Base-by-base conservation (phyloP, 2,113 vertebrate species). In the Anoura caudifer region DNA sequence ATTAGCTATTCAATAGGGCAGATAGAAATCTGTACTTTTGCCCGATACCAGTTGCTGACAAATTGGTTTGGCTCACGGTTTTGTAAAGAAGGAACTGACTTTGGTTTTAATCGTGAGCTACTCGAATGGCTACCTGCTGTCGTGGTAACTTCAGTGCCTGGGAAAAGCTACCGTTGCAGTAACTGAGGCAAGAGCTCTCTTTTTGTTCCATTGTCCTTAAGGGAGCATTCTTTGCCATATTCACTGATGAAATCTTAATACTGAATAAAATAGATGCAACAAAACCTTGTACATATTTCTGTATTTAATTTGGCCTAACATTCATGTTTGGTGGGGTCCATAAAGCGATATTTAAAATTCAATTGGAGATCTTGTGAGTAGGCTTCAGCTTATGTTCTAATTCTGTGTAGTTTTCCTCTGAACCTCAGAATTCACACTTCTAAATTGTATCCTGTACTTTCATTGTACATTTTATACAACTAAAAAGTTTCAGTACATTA, bases 1-100 rank as follows among this genome's bases (percentile, higher is more conserved):
- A 99, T 98, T 98, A 99, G 98, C 98, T 98, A 98, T 98, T 98
- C 98, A 98, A 28, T 97, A 98, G 98, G 97, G 97, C 97, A 97
- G 98, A 98, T 98, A 98, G 98, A 97, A 98, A 98, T 98, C 98
- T 98, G 98, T 98, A 98, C 98, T 98, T 98, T 98, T 98, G 98
- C 98, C 98, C 98, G 82, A 98, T 98, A 98, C 98, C 98, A 98
- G 98, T 98, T 98, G 98, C 98, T 98, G 98, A 99, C 98, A 99
- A 99, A 99, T 99, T 99, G 98, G 98, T 98, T 98, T 99, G 98
- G 98, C 98, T 98, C 98, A 91, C 98, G 96, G 97, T 97, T 98
- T 98, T 98, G 97, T 98, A 97, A 99, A 99, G 98, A 97, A 98
- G 98, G 97, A 98, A 98, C 98, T 98, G 98, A 98, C 98, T 99